Conservation (phyloP, 2,797 vertebrate genomes). For the Danio kyathit region DNA sequence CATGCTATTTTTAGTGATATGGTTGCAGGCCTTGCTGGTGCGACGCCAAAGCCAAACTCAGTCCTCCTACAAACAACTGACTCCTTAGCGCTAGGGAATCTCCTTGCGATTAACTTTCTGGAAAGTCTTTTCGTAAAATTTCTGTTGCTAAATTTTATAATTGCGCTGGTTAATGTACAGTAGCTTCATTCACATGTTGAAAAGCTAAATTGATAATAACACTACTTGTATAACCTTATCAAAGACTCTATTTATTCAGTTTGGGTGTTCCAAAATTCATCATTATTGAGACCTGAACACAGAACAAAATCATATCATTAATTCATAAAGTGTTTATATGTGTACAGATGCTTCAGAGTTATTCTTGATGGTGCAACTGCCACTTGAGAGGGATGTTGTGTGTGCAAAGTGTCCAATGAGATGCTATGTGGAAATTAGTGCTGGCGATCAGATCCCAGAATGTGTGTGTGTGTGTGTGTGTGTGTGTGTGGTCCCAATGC, state of each 20-base stretch:
- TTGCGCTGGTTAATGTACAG: neutral
- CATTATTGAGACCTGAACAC: conserved; percentile 56
- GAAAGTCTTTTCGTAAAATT: neutral
- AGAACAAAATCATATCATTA: neutral
- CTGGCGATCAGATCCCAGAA: conserved; percentile 40
- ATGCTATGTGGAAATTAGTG: conserved; percentile 58
- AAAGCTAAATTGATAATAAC: neutral
- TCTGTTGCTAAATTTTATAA: neutral
- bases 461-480: conserved; percentile 49
- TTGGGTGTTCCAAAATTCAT: neutral
- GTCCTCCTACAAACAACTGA: conserved; percentile 33
- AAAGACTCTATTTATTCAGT: neutral
- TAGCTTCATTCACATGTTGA: neutral
- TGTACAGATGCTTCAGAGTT: conserved; percentile 4
- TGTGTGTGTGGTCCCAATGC: conserved; percentile 54
- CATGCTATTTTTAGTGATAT: conserved; percentile 61
- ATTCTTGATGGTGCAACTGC: conserved; percentile 1
- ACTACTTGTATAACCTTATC: neutral
- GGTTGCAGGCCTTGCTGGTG: conserved; percentile 49
- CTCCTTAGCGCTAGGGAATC: conserved; percentile 7
- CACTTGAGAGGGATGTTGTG: conserved; percentile 53
- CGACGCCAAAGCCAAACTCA: conserved; percentile 32
- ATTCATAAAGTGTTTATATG: neutral
- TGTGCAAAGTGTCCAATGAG: conserved; percentile 54
- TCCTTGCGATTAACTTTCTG: neutral